Evolutionary conservation across 2,888 invertebrate genomes (phyloP).

Genomic region (Yponomeuta malinellus): DNA sequence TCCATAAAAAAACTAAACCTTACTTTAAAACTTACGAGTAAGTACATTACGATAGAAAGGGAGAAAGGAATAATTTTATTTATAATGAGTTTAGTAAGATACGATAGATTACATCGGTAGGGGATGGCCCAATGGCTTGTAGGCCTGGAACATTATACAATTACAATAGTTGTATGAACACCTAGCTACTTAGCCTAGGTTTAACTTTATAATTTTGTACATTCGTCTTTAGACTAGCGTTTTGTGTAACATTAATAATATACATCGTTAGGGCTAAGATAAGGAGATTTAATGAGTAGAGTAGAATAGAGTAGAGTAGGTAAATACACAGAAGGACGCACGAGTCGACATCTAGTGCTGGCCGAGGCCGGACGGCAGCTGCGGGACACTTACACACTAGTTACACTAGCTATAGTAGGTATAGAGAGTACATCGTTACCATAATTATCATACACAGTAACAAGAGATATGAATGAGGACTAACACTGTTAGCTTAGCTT

Average conservation of each 20-base stretch:
- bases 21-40: constrained; percentile 31
- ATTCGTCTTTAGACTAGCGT: constrained; percentile 17
- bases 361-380: constrained; percentile 18
- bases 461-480: too few relatives aligned
- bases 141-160: too few relatives aligned
- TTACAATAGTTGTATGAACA: too few relatives aligned
- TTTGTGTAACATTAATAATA: constrained; percentile 6
- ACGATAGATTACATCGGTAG: too few relatives aligned
- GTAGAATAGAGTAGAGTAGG: too few relatives aligned
- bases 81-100: constrained; percentile 4
- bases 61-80: constrained; percentile 24
- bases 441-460: background rate
- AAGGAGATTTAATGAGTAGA: constrained; percentile 21
- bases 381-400: background rate
- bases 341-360: constrained; percentile 35
- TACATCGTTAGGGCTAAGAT: constrained; percentile 21
- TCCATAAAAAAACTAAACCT: constrained; percentile 69
- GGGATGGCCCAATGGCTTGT: too few relatives aligned
- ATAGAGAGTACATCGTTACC: constrained; percentile 18
- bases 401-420: background rate
- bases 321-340: constrained; percentile 30
- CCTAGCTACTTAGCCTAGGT: background rate
- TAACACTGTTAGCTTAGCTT: too few relatives aligned
- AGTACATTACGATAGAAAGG: constrained; percentile 18
- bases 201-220: constrained; percentile 20